Conservation (phyloP, 2,888 invertebrate genomes). For the Machimus rusticus region DNA sequence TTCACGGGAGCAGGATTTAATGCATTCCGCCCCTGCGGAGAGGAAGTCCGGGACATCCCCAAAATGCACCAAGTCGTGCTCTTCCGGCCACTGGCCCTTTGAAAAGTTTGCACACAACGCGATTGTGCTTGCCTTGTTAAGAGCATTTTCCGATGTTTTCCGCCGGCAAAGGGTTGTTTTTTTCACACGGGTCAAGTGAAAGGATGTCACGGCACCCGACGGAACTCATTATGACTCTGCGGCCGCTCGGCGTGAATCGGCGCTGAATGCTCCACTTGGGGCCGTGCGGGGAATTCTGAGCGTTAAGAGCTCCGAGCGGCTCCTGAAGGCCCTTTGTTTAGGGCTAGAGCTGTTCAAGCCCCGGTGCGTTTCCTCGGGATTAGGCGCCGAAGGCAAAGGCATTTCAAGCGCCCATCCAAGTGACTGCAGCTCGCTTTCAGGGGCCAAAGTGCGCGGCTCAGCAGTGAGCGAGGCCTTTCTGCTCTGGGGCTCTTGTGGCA, state of each 20-base stretch:
- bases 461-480: background rate
- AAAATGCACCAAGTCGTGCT: background rate
- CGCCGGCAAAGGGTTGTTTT: background rate
- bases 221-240: background rate
- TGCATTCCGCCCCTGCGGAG: background rate
- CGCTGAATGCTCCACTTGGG: background rate
- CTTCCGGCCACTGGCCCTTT: background rate
- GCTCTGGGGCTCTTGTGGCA: background rate
- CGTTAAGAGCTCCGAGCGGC: background rate
- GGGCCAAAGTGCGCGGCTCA: background rate
- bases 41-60: background rate
- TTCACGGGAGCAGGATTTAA: constrained; percentile 24
- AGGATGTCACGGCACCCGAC: background rate
- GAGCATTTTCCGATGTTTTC: background rate
- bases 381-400: background rate
- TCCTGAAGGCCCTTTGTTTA: background rate
- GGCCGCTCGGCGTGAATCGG: background rate
- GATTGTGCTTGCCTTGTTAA: background rate
- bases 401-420: constrained; percentile 13
- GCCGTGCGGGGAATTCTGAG: background rate
- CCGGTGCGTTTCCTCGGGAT: background rate
- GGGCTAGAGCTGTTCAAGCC: background rate
- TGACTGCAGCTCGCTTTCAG: constrained; percentile 4
- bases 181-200: background rate
- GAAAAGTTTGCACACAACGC: background rate